Conservation (phyloP, 2,797 vertebrate genomes). For the Coluber constrictor region DNA sequence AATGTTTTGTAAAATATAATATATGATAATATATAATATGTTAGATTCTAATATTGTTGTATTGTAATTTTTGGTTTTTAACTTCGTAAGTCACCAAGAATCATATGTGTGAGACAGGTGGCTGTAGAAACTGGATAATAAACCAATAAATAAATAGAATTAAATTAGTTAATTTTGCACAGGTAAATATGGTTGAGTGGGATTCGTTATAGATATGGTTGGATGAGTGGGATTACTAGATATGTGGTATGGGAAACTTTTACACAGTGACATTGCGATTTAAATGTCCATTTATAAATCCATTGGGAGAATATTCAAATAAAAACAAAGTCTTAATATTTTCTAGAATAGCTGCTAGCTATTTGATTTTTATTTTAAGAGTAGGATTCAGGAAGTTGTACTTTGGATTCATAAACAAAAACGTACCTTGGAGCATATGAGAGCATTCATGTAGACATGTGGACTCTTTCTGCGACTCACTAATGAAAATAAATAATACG, state of each 20-base stretch:
- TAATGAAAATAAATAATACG: not conserved
- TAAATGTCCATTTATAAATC: not conserved
- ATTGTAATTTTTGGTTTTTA: not conserved
- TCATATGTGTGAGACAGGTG: not conserved
- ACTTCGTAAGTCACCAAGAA: not conserved
- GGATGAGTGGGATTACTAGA: not conserved
- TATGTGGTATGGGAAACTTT: not conserved
- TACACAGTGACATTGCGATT: not conserved
- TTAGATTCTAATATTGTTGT: not conserved
- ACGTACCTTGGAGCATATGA: not conserved
- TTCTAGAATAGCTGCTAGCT: not conserved
- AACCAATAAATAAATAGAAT: not conserved
- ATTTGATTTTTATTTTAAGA: not conserved
- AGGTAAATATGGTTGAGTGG: not conserved
- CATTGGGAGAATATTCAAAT: not conserved
- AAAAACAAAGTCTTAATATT: not conserved
- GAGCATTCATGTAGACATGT: not conserved
- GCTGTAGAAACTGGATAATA: not conserved
- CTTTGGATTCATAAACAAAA: not conserved
- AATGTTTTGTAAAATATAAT: not conserved
- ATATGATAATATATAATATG: not conserved
- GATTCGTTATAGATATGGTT: not conserved
- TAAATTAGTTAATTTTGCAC: not conserved
- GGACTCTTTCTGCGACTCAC: not conserved
- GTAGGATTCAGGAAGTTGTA: not conserved